These are phyloP conservation scores for Augiades crinisus DNA, from an alignment of 2,888 invertebrate genomes.

Conservation along the genomic window DNA sequence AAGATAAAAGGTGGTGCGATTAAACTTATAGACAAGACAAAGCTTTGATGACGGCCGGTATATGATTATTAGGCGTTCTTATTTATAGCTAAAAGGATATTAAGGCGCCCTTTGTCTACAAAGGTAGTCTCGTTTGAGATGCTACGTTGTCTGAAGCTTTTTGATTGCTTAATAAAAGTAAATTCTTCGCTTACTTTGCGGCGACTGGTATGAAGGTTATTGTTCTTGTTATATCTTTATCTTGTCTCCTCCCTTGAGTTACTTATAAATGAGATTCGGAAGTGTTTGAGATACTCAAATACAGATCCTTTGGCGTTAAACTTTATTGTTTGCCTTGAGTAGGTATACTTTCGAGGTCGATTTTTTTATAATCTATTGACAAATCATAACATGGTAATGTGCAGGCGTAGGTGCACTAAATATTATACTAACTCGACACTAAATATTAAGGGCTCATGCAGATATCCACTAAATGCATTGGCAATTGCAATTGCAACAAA, in stretches of 20 bases:
- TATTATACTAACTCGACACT: no score
- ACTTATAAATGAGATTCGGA: not conserved
- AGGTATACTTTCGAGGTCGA: no score
- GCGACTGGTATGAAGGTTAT: slow-evolving; percentile 16
- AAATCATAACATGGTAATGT: no score
- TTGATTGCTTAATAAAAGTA: slow-evolving; percentile 27
- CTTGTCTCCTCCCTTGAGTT: slow-evolving; percentile 6
- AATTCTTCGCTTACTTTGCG: slow-evolving; percentile 20
- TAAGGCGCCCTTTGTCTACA: slow-evolving; percentile 21
- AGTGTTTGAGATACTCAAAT: not conserved
- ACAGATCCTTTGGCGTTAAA: no score
- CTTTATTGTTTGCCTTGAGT: no score
- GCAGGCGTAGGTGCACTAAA: no score
- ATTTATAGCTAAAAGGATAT: slow-evolving; percentile 22
- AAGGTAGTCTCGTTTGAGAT: slow-evolving; percentile 21
- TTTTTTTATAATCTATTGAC: no score
- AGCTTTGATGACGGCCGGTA: slow-evolving; percentile 38
- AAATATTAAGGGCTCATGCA: no score
- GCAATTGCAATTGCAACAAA: no score
- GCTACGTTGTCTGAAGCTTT: slow-evolving; percentile 22
- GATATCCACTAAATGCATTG: no score
- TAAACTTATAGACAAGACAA: slow-evolving; percentile 37
- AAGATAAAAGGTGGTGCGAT: slow-evolving; percentile 43
- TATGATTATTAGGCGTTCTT: slow-evolving; percentile 27
- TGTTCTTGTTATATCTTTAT: slow-evolving; percentile 17